Conservation (phyloP, 2,888 invertebrate genomes). For the Xestia rhomboidea region DNA sequence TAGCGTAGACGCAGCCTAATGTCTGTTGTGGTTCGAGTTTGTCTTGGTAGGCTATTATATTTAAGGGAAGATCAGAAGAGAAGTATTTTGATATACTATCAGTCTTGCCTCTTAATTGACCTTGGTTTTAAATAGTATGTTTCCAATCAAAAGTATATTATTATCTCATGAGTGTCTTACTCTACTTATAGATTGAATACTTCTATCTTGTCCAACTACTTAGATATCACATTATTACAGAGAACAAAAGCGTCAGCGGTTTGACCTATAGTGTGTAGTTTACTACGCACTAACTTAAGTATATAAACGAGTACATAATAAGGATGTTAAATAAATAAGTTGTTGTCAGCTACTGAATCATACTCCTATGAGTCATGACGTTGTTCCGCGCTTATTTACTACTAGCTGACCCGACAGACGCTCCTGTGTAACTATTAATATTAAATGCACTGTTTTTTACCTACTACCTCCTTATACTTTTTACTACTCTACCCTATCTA, state of each 20-base stretch:
- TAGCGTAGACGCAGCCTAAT: no score
- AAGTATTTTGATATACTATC: neutral
- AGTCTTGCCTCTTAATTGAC: neutral
- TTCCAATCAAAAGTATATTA: neutral
- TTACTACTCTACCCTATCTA: no score
- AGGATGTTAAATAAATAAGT: conserved; percentile 72
- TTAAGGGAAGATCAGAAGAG: neutral
- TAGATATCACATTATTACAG: neutral
- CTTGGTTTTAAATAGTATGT: neutral
- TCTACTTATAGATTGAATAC: neutral
- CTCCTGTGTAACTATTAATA: no score
- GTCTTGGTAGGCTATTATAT: neutral
- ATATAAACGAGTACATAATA: conserved; percentile 53
- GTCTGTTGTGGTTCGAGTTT: neutral
- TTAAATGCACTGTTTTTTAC: no score
- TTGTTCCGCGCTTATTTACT: conserved; percentile 34
- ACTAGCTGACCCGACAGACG: no score
- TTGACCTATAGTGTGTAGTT: conserved; percentile 5
- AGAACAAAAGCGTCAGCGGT: conserved; percentile 13
- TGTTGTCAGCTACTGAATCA: conserved; percentile 68
- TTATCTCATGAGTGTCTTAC: neutral
- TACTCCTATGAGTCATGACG: conserved; percentile 56
- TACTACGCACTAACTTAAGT: conserved; percentile 39
- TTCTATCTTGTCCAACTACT: neutral
- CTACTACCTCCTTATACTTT: no score